Evolutionary conservation across 2,888 invertebrate genomes (phyloP).

Genomic region (Tetragonisca angustula): DNA sequence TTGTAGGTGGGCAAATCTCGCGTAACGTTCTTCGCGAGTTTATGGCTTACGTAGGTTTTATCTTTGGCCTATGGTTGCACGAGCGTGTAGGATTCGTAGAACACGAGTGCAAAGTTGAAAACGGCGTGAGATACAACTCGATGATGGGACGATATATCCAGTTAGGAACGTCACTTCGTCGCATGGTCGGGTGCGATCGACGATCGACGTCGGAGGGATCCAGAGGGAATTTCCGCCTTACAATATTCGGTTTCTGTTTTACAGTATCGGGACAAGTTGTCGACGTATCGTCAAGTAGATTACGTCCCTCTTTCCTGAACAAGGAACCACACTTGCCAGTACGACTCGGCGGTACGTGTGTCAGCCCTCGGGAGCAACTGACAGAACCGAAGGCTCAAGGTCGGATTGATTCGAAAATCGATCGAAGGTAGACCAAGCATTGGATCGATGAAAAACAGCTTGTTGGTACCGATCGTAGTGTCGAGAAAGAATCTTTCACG

Average conservation of each 20-base stretch:
- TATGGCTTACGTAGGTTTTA: too few species aligned
- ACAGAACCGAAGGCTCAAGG: not conserved
- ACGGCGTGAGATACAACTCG: not conserved
- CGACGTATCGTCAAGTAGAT: not conserved
- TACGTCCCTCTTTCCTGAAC: not conserved
- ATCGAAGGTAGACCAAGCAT: too few species aligned
- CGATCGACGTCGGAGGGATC: not conserved
- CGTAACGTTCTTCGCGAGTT: too few species aligned
- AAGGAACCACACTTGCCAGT: not conserved
- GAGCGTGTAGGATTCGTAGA: too few species aligned
- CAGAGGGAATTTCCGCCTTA: not conserved
- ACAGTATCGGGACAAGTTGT: not conserved
- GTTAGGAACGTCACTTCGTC: not conserved
- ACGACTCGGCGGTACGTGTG: not conserved
- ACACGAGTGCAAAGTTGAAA: too few species aligned
- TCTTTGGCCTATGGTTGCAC: too few species aligned
- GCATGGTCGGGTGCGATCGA: conserved; percentile 27
- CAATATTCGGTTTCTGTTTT: not conserved
- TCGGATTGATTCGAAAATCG: too few species aligned
- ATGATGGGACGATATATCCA: conserved; percentile 18
- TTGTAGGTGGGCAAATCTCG: too few species aligned
- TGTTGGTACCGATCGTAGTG: too few species aligned
- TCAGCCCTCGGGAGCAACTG: not conserved
- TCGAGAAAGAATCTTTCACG: too few species aligned
- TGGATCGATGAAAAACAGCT: too few species aligned